A percentile compares a stretch with the other conserved stretches of the same genome.
Conservation (phyloP, 2,797 vertebrate genomes). For the Tarsius wallacei region DNA sequence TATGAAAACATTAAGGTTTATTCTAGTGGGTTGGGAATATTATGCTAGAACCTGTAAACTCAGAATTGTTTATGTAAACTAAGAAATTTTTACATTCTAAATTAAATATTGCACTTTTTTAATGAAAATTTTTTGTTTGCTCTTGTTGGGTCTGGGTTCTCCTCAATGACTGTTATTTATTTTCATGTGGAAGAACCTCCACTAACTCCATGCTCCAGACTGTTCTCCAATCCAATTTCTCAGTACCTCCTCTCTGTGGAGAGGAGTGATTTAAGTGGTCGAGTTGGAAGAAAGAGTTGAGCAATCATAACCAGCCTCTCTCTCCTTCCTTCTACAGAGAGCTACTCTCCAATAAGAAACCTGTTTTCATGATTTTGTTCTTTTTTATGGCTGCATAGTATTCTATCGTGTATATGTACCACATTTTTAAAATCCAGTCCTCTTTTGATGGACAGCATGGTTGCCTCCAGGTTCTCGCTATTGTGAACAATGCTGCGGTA, state of each 20-base stretch:
- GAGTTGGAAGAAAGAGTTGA: neutral
- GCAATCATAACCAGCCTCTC: rapidly evolving
- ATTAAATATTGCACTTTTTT: neutral
- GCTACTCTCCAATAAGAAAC: neutral
- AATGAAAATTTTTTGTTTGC: neutral
- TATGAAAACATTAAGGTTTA: neutral
- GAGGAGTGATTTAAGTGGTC: neutral
- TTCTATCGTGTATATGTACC: too few species aligned
- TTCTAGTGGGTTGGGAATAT: neutral
- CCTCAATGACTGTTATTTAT: neutral
- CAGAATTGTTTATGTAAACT: neutral
- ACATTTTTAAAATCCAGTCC: too few species aligned
- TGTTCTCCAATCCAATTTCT: neutral
- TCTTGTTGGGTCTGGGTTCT: neutral
- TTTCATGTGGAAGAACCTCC: neutral
- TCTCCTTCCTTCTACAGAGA: neutral
- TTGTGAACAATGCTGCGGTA: too few species aligned
- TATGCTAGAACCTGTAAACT: neutral
- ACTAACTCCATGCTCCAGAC: neutral
- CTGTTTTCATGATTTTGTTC: too few species aligned
- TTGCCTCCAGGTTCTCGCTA: too few species aligned
- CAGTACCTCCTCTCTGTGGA: neutral
- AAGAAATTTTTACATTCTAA: neutral
- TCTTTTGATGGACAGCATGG: too few species aligned
- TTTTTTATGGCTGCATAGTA: too few species aligned